Evolutionary conservation across 2,797 vertebrate species (phyloP).

Genomic region (Chelonia mydas): DNA sequence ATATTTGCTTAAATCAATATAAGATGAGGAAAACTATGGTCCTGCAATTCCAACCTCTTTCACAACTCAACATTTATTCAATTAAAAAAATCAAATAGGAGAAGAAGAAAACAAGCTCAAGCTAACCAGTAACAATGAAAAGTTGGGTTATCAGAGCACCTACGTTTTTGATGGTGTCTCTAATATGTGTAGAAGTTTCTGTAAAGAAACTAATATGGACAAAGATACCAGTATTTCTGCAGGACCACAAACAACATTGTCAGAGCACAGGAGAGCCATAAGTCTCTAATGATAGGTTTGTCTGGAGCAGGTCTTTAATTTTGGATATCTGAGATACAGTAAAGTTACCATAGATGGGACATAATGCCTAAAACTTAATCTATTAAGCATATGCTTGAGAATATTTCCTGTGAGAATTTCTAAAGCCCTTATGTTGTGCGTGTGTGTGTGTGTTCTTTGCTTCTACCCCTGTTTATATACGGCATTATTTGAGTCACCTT

Average conservation of each 20-base stretch:
- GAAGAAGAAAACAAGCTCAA: neutral
- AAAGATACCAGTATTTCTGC: neutral
- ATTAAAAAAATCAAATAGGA: neutral
- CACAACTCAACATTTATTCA: neutral
- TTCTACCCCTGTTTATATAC: neutral
- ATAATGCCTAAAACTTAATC: neutral
- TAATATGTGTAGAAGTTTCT: neutral
- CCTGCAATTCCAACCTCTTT: neutral
- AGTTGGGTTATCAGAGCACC: neutral
- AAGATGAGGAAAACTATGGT: neutral
- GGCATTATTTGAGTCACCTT: neutral
- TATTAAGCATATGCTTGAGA: neutral
- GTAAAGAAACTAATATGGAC: neutral
- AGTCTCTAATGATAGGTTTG: neutral
- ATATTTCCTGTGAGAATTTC: neutral
- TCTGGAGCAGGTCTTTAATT: neutral
- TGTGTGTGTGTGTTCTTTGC: rapidly evolving
- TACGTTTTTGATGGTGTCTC: neutral
- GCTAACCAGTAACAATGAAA: neutral
- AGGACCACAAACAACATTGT: neutral
- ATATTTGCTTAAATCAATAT: neutral
- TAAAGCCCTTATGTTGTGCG: neutral
- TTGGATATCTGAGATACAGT: neutral
- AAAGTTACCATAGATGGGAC: neutral
- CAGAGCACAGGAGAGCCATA: neutral